A percentile compares a stretch with the other conserved stretches of the same genome.
These are phyloP conservation scores for Drosophila ercepeae DNA, from an alignment of 1,140 invertebrate species.

Conservation along the genomic window DNA sequence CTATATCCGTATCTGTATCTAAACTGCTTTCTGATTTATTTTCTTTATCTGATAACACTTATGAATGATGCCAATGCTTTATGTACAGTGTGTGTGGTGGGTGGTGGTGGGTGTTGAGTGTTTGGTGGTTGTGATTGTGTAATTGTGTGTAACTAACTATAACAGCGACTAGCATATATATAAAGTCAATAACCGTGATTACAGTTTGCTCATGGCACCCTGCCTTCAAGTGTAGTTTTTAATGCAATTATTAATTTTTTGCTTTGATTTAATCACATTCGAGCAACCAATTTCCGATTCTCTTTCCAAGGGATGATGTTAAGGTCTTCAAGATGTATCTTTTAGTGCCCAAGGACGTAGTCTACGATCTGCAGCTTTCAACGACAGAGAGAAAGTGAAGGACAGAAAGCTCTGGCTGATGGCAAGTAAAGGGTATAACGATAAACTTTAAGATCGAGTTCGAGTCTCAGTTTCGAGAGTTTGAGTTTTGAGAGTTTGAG, in stretches of 20 bases:
- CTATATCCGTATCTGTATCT: constrained; percentile 58
- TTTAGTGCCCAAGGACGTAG: constrained; percentile 32
- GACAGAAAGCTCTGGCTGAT: constrained; percentile 23
- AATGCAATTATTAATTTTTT: constrained; percentile 27
- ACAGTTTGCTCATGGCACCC: constrained; percentile 13
- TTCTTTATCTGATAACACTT: constrained; percentile 21
- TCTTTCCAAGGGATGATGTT: constrained; percentile 15
- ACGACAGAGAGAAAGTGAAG: constrained; percentile 45
- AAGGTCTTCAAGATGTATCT: neutral
- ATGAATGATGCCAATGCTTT: constrained; percentile 46
- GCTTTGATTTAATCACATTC: constrained; percentile 60
- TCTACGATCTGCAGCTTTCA: constrained; percentile 31
- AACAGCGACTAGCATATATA: constrained; percentile 65
- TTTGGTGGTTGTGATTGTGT: constrained; percentile 20
- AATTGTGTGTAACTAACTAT: constrained; percentile 60
- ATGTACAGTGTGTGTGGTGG: constrained; percentile 65
- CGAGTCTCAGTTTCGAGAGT: constrained; percentile 41
- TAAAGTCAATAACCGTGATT: constrained; percentile 30
- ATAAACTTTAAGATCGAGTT: constrained; percentile 57
- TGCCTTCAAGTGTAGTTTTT: neutral
- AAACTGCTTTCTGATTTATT: neutral
- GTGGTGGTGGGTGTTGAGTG: constrained; percentile 16
- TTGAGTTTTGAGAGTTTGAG: constrained; percentile 52
- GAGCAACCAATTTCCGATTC: constrained; percentile 19
- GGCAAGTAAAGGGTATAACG: constrained; percentile 29